Evolutionary conservation across 2,113 vertebrate genomes (phyloP).

Genomic region (Hippolais icterina): DNA sequence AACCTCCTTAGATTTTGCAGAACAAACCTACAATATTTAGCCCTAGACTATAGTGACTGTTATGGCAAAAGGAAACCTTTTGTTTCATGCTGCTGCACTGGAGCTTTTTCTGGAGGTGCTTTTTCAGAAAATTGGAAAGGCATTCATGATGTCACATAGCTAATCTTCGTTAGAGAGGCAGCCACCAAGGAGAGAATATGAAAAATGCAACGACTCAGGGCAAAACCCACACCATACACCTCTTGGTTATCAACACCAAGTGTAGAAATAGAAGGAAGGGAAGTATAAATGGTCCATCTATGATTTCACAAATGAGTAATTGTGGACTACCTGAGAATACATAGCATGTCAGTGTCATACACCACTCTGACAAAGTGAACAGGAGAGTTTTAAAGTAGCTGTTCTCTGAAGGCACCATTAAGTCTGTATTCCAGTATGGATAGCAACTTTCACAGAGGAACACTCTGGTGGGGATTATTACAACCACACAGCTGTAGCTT

Average conservation of each 20-base stretch:
- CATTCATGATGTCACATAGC: background rate
- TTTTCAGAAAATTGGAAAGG: background rate
- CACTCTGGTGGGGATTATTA: background rate
- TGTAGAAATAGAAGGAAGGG: background rate
- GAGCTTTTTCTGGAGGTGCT: background rate
- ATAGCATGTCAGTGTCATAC: background rate
- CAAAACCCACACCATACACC: background rate
- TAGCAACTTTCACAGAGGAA: constrained; percentile 2
- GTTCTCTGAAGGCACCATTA: background rate
- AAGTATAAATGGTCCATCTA: background rate
- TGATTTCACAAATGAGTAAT: background rate
- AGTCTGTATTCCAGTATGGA: background rate
- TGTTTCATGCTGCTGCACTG: background rate
- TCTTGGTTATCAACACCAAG: background rate
- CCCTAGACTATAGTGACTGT: background rate
- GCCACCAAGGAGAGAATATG: background rate
- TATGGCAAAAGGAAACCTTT: background rate
- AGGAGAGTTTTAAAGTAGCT: background rate
- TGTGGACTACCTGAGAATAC: background rate
- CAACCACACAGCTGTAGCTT: background rate
- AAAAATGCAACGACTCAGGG: background rate
- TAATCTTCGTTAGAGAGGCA: background rate
- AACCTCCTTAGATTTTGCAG: background rate
- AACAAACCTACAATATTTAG: background rate
- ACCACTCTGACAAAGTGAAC: background rate